Percentiles rank a stretch among this genome's conserved stretches.
These are phyloP conservation scores for Hydractinia symbiolongicarpus DNA, from an alignment of 30 jellyfish, hydroid and myxozoan species.

Conservation along the genomic window DNA sequence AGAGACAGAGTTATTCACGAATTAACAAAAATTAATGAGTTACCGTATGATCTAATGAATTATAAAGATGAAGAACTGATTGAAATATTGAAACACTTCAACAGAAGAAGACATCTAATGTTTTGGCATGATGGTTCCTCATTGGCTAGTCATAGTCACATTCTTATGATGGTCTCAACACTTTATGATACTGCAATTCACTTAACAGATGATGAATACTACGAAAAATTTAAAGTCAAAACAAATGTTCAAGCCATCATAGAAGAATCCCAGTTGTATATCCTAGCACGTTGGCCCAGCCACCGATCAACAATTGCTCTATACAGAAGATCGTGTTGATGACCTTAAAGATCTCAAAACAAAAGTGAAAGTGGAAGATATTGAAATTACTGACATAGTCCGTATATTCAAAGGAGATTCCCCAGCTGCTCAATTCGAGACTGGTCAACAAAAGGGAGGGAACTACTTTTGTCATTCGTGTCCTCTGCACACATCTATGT, in stretches of 20 bases:
- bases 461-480: constrained; percentile 9
- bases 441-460: constrained; percentile 21
- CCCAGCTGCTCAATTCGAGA: constrained; percentile 25
- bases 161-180: constrained; percentile 5
- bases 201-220: constrained; percentile 16
- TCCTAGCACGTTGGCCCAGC: constrained; percentile 14
- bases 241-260: not conserved
- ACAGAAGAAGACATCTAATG: constrained; percentile 2
- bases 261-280: not conserved
- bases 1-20: not conserved
- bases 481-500: not conserved
- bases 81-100: constrained; percentile 1
- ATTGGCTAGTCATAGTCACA: constrained; percentile 8
- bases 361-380: not conserved
- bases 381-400: not conserved
- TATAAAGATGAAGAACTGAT: not conserved
- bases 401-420: constrained; percentile 16
- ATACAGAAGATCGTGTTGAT: not conserved
- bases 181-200: constrained; percentile 8
- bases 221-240: not conserved
- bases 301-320: not conserved
- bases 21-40: constrained; percentile 12
- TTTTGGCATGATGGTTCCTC: constrained; percentile 34
- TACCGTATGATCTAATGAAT: not conserved
- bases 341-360: too few species aligned